phyloP scores from a whole-genome alignment of 2,113 vertebrate species.

The Spea bombifrons region DNA sequence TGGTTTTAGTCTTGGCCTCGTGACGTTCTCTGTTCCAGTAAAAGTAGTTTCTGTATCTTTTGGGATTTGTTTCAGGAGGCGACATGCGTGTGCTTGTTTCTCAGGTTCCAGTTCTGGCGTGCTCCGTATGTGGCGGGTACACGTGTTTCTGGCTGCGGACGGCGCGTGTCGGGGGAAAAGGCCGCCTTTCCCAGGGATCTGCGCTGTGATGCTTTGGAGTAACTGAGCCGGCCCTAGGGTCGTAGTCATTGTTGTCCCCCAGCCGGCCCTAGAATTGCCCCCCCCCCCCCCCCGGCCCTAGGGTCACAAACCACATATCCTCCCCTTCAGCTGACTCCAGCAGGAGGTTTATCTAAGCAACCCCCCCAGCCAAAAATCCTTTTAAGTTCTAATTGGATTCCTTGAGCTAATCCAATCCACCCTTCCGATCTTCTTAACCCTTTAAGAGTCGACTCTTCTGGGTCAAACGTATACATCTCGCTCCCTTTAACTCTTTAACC shows the following conservation, averaged over 20 bases:
- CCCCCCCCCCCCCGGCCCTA: neutral
- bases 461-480: no score
- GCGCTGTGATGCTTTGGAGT: neutral
- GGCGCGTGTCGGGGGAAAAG: neutral
- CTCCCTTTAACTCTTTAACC: no score
- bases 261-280: neutral
- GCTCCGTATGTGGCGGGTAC: neutral
- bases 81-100: neutral
- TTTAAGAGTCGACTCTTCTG: neutral
- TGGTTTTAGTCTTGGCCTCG: no score
- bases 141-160: neutral
- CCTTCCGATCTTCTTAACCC: neutral
- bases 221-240: neutral
- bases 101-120: neutral
- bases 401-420: neutral
- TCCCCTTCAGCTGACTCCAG: neutral
- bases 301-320: neutral
- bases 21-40: no score
- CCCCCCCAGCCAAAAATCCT: neutral
- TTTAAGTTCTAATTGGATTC: conserved; percentile 3
- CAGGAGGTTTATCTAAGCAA: neutral
- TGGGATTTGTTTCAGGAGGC: neutral
- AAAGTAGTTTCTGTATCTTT: neutral
- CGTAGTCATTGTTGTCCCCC: neutral
- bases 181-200: neutral